Conservation (phyloP, 1,140 invertebrate genomes). For the Halyomorpha halys region DNA sequence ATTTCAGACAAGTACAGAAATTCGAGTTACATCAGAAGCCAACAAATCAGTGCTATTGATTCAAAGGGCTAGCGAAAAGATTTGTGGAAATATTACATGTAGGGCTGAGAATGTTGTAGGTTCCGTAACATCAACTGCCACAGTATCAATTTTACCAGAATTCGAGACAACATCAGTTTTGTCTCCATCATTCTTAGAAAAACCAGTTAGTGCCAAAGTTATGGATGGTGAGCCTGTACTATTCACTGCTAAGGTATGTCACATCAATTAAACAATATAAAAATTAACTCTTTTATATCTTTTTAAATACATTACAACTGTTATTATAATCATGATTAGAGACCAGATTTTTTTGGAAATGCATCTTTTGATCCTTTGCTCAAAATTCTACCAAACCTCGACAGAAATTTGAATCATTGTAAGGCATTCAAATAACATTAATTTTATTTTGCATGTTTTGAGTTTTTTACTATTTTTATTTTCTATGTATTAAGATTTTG, state of each 20-base stretch:
- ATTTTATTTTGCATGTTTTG: no score
- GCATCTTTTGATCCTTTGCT: no score
- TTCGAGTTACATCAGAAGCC: slow-evolving; percentile 58
- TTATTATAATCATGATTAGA: no score
- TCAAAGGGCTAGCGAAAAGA: slow-evolving; percentile 58
- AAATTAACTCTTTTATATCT: no score
- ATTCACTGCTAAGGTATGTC: slow-evolving; percentile 55
- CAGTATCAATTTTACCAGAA: slow-evolving; percentile 53
- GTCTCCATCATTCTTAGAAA: slow-evolving; percentile 65
- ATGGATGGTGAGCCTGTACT: slow-evolving; percentile 87
- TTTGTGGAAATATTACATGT: slow-evolving; percentile 70
- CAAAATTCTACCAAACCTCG: no score
- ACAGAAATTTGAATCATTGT: no score
- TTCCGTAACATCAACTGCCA: slow-evolving; percentile 71
- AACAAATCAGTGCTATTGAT: slow-evolving; percentile 75
- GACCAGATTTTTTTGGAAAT: no score
- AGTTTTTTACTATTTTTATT: background rate
- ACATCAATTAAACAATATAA: no score
- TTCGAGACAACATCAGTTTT: slow-evolving; percentile 47
- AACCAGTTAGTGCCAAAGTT: slow-evolving; percentile 59
- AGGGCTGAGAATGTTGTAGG: slow-evolving; percentile 79
- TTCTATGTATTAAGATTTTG: no score
- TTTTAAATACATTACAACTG: no score
- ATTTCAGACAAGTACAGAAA: slow-evolving; percentile 48
- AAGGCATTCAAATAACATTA: no score